These are phyloP conservation scores for Phodopus roborovskii DNA, from an alignment of 2,113 vertebrate species.

Conservation along the genomic window DNA sequence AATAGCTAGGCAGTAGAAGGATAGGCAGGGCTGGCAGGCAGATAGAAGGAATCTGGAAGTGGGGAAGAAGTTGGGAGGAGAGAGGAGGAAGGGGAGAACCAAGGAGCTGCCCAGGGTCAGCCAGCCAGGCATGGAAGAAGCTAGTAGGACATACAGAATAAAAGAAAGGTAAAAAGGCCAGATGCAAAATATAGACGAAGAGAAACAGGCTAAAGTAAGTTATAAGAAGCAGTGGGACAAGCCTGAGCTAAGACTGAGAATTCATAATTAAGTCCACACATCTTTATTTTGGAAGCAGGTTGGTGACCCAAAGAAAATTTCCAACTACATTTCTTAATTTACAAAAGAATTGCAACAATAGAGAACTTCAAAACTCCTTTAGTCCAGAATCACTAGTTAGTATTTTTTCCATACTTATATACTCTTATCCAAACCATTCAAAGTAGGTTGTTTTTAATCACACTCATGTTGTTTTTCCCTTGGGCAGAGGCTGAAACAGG, in stretches of 20 bases:
- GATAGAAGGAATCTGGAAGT: neutral
- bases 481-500: neutral
- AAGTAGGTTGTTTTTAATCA: neutral
- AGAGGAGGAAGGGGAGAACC: neutral
- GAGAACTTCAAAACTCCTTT: conserved; percentile 15
- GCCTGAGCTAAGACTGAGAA: neutral
- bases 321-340: neutral
- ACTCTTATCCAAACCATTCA: conserved; percentile 8
- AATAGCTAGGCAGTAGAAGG: neutral
- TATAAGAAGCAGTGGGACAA: neutral
- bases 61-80: too few relatives aligned
- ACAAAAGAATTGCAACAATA: neutral
- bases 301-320: neutral
- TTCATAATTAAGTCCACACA: neutral
- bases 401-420: neutral
- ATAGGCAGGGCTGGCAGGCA: neutral
- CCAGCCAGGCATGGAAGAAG: neutral
- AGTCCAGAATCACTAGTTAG: neutral
- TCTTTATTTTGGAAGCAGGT: neutral
- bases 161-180: neutral
- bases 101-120: neutral
- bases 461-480: neutral
- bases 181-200: neutral
- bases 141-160: neutral
- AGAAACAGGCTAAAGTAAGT: neutral